Evolutionary conservation across 2,888 invertebrate genomes (phyloP).

Genomic region (Tachina fera): DNA sequence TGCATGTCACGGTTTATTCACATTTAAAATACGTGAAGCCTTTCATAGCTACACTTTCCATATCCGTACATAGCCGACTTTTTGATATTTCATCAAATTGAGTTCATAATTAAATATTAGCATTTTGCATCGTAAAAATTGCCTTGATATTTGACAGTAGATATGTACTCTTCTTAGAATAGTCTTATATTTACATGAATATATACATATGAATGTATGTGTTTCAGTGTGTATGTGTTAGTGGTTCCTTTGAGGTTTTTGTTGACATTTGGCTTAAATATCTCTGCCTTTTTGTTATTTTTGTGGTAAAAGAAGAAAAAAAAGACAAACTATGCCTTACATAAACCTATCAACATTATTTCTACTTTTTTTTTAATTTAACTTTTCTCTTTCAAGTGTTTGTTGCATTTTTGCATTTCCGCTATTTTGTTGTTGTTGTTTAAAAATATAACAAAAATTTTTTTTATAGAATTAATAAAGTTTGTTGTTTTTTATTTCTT

Average conservation of each 20-base stretch:
- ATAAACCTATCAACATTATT: conserved; percentile 19
- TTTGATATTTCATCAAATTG: no score
- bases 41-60: no score
- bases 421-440: conserved; percentile 24
- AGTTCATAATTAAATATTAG: no score
- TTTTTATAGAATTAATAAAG: conserved; percentile 23
- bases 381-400: conserved; percentile 62
- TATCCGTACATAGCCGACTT: no score
- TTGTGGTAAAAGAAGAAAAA: conserved; percentile 18
- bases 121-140: no score
- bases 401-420: conserved; percentile 63
- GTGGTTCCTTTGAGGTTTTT: conserved; percentile 54
- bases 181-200: not conserved
- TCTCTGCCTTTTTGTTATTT: conserved; percentile 37
- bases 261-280: conserved; percentile 47
- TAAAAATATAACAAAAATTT: not conserved
- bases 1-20: no score
- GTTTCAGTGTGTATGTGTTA: not conserved
- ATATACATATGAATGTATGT: no score
- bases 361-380: conserved; percentile 29
- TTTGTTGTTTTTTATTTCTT: conserved; percentile 18
- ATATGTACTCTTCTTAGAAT: not conserved
- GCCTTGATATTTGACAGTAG: no score
- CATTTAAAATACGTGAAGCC: no score
- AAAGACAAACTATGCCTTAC: conserved; percentile 21